A percentile compares a stretch with the other conserved stretches of the same genome.
phyloP scores from a whole-genome alignment of 2,888 invertebrate genomes.

The Andricus quercusramuli region DNA sequence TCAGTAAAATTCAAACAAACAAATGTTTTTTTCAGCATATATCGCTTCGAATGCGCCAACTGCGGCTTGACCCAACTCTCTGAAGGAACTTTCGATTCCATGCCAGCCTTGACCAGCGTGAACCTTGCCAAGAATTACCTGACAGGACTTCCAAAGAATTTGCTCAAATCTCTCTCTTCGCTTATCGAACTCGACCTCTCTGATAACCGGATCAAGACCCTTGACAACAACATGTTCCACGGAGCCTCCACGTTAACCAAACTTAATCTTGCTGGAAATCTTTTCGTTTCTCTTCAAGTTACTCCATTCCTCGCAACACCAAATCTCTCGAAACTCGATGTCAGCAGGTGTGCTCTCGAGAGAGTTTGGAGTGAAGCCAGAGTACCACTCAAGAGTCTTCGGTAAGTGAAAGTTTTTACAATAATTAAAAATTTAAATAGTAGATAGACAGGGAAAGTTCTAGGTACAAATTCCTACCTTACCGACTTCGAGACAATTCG shows the following conservation, averaged over 20 bases:
- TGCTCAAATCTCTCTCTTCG: conserved; percentile 79
- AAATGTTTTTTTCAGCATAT: conserved; percentile 81
- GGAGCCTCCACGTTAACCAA: conserved; percentile 84
- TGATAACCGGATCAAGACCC: conserved; percentile 83
- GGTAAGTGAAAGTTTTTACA: conserved; percentile 57
- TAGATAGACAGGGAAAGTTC: no score
- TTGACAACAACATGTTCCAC: conserved; percentile 84
- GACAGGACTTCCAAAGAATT: conserved; percentile 64
- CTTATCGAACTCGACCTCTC: conserved; percentile 87
- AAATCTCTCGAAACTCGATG: conserved; percentile 84
- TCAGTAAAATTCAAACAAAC: not conserved
- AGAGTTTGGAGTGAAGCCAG: conserved; percentile 83
- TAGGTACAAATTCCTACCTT: no score
- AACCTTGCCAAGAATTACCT: conserved; percentile 84
- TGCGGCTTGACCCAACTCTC: conserved; percentile 85
- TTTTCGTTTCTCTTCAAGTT: conserved; percentile 84
- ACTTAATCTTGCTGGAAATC: conserved; percentile 87
- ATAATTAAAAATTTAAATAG: not conserved
- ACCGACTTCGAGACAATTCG: no score
- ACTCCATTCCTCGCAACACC: conserved; percentile 84
- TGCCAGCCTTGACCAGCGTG: conserved; percentile 85
- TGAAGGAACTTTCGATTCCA: conserved; percentile 84
- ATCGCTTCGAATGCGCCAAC: conserved; percentile 86
- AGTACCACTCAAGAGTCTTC: conserved; percentile 69
- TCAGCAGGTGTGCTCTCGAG: conserved; percentile 85